These are phyloP conservation scores for Aleiodes sp. DNA, from an alignment of 1,140 invertebrate species.

Conservation along the genomic window DNA sequence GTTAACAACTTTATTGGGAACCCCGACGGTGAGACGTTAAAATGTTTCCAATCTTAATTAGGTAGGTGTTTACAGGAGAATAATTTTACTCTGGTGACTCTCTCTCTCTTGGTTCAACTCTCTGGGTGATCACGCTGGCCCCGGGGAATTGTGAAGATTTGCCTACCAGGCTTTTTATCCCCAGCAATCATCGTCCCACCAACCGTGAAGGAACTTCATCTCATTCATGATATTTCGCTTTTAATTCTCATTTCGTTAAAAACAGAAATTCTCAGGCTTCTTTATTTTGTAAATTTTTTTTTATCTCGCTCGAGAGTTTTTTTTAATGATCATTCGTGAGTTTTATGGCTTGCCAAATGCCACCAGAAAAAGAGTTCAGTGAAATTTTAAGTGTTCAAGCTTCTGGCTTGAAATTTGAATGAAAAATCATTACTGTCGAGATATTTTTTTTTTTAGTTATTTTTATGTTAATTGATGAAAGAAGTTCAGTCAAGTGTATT, in stretches of 20 bases:
- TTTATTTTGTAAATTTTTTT: background rate
- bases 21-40: slow-evolving; percentile 51
- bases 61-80: slow-evolving; percentile 66
- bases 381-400: background rate
- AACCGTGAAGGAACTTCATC: slow-evolving; percentile 24
- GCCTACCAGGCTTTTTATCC: background rate
- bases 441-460: background rate
- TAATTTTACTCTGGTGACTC: slow-evolving; percentile 48
- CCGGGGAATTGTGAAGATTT: no score
- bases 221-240: background rate
- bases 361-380: slow-evolving; percentile 10
- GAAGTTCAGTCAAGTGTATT: no score
- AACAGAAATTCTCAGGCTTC: background rate
- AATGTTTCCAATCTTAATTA: slow-evolving; percentile 67
- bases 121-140: background rate
- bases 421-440: background rate
- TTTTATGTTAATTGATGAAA: no score
- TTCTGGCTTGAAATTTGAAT: background rate
- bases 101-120: background rate
- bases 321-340: background rate
- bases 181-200: slow-evolving; percentile 25
- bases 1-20: slow-evolving; percentile 51
- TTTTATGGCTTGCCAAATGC: slow-evolving; percentile 18
- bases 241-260: background rate
- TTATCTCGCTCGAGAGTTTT: background rate